phyloP scores from a whole-genome alignment of 2,888 invertebrate genomes.

The Drosophila meridiana region DNA sequence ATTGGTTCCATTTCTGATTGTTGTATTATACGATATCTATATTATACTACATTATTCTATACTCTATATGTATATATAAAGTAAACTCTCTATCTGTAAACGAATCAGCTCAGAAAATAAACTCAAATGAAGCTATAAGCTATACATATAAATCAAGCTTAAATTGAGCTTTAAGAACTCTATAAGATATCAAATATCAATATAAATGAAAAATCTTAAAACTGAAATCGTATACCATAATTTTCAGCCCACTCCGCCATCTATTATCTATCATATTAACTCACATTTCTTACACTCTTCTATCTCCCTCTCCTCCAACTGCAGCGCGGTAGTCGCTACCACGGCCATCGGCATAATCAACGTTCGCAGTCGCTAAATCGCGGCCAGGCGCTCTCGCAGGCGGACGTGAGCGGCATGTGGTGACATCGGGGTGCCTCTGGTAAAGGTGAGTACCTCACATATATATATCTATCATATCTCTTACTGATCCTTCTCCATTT shows the following conservation, averaged over 20 bases:
- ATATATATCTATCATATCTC: background rate
- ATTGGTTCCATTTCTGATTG: background rate
- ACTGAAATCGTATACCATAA: background rate
- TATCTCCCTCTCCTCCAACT: slow-evolving; percentile 17
- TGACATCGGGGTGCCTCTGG: slow-evolving; percentile 92
- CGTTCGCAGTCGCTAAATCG: slow-evolving; percentile 92
- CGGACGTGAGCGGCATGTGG: slow-evolving; percentile 90
- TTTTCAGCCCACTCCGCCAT: background rate
- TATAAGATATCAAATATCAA: slow-evolving; percentile 1
- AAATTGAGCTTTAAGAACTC: background rate
- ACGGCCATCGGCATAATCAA: slow-evolving; percentile 88
- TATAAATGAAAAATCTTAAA: background rate
- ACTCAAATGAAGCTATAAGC: background rate
- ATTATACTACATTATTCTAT: too few relatives aligned
- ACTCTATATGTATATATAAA: too few relatives aligned
- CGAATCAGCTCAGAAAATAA: background rate
- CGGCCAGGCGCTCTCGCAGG: slow-evolving; percentile 89
- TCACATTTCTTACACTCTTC: background rate
- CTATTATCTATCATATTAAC: background rate
- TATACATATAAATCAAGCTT: background rate
- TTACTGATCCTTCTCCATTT: background rate
- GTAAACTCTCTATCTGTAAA: background rate
- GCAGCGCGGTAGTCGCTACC: slow-evolving; percentile 88
- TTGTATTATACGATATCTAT: too few relatives aligned
- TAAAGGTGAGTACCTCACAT: slow-evolving; percentile 76